A percentile compares a stretch with the other conserved stretches of the same genome.
phyloP scores from a whole-genome alignment of 2,113 vertebrate genomes.

The Monarcha castaneiventris region DNA sequence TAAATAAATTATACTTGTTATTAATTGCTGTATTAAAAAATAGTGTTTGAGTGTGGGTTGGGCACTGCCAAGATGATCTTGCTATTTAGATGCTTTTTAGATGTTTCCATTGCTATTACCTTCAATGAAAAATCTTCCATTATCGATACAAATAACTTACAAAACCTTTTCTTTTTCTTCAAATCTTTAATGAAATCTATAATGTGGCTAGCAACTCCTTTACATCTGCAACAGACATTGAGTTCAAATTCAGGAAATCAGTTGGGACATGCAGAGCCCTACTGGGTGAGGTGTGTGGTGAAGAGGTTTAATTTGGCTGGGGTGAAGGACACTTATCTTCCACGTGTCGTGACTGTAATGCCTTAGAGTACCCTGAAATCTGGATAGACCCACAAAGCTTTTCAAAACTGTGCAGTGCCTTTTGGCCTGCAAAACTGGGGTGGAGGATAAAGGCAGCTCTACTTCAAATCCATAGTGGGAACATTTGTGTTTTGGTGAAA shows the following conservation, averaged over 20 bases:
- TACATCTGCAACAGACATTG: background rate
- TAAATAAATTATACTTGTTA: background rate
- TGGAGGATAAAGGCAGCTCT: background rate
- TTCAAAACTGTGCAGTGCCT: background rate
- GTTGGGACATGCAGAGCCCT: background rate
- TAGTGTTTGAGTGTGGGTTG: background rate
- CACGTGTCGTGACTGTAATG: no score
- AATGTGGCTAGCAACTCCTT: background rate
- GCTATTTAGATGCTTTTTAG: no score
- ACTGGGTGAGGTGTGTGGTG: rapidly evolving
- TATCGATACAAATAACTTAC: rapidly evolving
- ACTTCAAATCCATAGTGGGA: background rate
- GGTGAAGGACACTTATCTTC: background rate
- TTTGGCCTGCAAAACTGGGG: background rate
- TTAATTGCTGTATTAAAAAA: background rate
- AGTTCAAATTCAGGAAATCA: background rate
- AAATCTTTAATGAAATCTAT: background rate
- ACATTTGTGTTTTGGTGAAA: background rate
- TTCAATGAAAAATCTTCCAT: background rate
- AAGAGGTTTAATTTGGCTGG: background rate
- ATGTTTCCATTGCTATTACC: background rate
- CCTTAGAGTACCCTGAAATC: background rate
- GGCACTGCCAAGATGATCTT: background rate
- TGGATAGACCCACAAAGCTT: background rate
- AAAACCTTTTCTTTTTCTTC: background rate